Evolutionary conservation across 53 echinoderm and acorn worm genomes (phyloP), one percentile per base, ranked within the genome.

Genomic region (Glandiceps talaboti): DNA sequence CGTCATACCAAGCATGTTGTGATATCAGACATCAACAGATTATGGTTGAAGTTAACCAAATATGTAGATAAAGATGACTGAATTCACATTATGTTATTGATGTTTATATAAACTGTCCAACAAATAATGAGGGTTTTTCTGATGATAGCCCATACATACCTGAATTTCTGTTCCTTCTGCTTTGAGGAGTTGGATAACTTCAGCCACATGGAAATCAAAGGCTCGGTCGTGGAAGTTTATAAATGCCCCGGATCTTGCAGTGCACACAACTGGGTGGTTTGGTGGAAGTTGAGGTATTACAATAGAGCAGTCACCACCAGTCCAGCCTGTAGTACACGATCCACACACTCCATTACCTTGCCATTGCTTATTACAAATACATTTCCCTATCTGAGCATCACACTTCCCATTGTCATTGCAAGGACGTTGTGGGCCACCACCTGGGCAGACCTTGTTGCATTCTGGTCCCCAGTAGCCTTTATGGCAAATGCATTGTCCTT

Each of bases 381-480:
- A 94, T 28, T 73, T 73, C 25, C 94, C 94, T 26, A 85, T 89
- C 33, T 75, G 74, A 28, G 85, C 78, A 83, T 87, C 76, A 77
- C 94, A 94, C 26, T 82, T 27, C 1, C 90, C 90, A 30, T 86
- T 84, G 10, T 84, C 83, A 73, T 87, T 73, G 77, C 94, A 94
- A 30, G 91, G 89, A 31, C 77, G 79, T 32, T 81, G 77, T 30
- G 91, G 87, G 28, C 89, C 89, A 31, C 90, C 86, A 30, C 91
- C 89, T 27, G 85, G 87, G 74, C 94, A 94, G 82, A 85, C 79
- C 73, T 77, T 28, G 27, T 89, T 78, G 30, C 94, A 94, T 29
- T 87, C 75, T 0, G 27, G 33, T 75, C 94, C 94, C 89, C 91
- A 94, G 76, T 85, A 94, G 27, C 94, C 94, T 29, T 75, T 73